Evolutionary conservation across 2,797 vertebrate genomes (phyloP).

Genomic region (Bradypodion ventrale): DNA sequence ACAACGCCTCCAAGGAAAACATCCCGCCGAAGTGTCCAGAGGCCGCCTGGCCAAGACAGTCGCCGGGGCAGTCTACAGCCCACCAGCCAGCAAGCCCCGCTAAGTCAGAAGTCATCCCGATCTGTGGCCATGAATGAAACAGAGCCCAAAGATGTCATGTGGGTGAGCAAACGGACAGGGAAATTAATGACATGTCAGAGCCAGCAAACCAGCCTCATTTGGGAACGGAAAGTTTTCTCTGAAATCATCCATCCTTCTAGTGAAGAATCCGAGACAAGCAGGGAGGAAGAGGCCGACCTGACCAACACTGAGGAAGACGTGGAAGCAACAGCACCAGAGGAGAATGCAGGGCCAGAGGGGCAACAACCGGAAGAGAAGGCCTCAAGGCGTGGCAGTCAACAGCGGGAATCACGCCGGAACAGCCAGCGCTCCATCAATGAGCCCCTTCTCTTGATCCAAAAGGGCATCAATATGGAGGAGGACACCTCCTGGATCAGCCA

Average conservation of each 20-base stretch:
- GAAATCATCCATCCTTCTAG: background rate
- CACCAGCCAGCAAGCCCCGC: background rate
- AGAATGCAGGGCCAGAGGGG: rapidly evolving
- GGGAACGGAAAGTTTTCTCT: background rate
- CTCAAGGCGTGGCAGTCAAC: background rate
- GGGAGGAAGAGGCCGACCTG: background rate
- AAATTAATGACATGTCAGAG: constrained; percentile 12
- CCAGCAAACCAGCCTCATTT: constrained; percentile 15
- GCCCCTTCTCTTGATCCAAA: background rate
- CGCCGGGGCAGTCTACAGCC: background rate
- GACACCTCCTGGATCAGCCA: background rate
- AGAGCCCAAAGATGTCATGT: background rate
- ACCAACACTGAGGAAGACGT: background rate
- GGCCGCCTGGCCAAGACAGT: background rate
- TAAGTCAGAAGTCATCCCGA: background rate
- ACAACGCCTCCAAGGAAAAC: background rate
- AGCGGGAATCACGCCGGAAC: background rate
- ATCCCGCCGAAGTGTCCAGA: background rate
- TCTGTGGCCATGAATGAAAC: background rate
- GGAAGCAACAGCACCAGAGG: background rate
- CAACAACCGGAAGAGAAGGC: background rate
- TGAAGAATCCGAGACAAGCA: background rate
- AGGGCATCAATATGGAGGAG: background rate
- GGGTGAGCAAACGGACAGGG: constrained; percentile 18
- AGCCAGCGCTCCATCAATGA: background rate